A percentile compares a stretch with the other conserved stretches of the same genome.
These are phyloP conservation scores for Syngnathus scovelli DNA, from an alignment of 2,113 vertebrate species.

Conservation along the genomic window DNA sequence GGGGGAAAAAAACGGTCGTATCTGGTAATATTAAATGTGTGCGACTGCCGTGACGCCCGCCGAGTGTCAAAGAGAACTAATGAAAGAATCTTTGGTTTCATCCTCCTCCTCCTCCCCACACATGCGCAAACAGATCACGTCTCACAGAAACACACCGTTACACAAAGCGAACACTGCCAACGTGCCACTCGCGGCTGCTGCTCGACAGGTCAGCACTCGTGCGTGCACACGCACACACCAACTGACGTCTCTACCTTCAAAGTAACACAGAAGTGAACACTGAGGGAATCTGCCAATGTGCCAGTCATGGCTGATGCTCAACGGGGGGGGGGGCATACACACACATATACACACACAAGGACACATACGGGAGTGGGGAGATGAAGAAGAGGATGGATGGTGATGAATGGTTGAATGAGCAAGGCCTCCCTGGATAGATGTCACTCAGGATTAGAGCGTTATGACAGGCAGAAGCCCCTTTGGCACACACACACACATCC, in stretches of 20 bases:
- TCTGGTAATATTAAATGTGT: conserved; percentile 64
- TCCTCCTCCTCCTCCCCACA: conserved; percentile 9
- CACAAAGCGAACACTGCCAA: conserved; percentile 9
- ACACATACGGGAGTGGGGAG: conserved; percentile 14
- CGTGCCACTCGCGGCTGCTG: conserved; percentile 15
- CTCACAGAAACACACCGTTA: conserved; percentile 6
- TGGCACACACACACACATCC: conserved; percentile 16
- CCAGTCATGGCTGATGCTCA: conserved; percentile 12
- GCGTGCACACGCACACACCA: no score
- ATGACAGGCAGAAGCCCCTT: conserved; percentile 47
- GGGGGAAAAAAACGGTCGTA: not conserved
- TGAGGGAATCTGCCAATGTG: conserved; percentile 25
- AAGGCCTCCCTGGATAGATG: conserved; percentile 58
- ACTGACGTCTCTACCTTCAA: not conserved
- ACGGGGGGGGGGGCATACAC: not conserved
- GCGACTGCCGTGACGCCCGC: conserved; percentile 49
- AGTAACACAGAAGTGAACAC: conserved; percentile 10
- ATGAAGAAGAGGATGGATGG: conserved; percentile 35
- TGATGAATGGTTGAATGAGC: conserved; percentile 61
- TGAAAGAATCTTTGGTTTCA: conserved; percentile 60
- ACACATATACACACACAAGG: not conserved
- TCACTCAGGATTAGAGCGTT: conserved; percentile 65
- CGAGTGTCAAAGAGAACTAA: conserved; percentile 57
- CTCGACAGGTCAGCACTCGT: conserved; percentile 13
- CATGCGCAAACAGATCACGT: conserved; percentile 1